A percentile compares a stretch with the other conserved stretches of the same genome.
Conservation (phyloP, 2,113 vertebrate genomes). For the Planiliza haematocheilus region DNA sequence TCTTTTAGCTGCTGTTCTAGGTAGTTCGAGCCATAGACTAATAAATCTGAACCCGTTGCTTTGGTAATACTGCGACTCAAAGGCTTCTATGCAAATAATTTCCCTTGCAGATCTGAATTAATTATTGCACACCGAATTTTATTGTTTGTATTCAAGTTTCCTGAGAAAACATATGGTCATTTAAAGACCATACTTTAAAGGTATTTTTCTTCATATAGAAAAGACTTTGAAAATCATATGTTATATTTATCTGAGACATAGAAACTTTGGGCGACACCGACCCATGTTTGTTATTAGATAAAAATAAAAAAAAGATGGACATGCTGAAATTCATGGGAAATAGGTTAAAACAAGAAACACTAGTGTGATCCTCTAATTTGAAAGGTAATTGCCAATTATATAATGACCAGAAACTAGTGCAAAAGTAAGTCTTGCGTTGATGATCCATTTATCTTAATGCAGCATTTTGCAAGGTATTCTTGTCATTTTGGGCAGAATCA, state of each 20-base stretch:
- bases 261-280: too few relatives aligned
- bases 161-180: background rate
- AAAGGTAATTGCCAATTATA: background rate
- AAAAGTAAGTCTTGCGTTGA: background rate
- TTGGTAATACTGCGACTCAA: constrained; percentile 21
- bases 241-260: too few relatives aligned
- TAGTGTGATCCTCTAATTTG: constrained; percentile 8
- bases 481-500: background rate
- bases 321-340: background rate
- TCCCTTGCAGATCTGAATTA: constrained; percentile 55
- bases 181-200: constrained; percentile 21
- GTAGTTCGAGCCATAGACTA: constrained; percentile 30
- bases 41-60: constrained; percentile 25
- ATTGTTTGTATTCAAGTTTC: constrained; percentile 15
- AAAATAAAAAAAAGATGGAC: background rate
- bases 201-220: constrained; percentile 4
- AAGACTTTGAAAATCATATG: too few relatives aligned
- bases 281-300: too few relatives aligned
- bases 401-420: background rate
- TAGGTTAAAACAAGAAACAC: constrained; percentile 21
- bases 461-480: background rate
- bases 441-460: background rate
- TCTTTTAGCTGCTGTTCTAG: constrained; percentile 44
- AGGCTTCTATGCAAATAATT: constrained; percentile 67
- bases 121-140: constrained; percentile 7